A percentile compares a stretch with the other conserved stretches of the same genome.
Evolutionary conservation across 2,888 invertebrate species (phyloP).

Genomic region (Rhagonycha lutea): DNA sequence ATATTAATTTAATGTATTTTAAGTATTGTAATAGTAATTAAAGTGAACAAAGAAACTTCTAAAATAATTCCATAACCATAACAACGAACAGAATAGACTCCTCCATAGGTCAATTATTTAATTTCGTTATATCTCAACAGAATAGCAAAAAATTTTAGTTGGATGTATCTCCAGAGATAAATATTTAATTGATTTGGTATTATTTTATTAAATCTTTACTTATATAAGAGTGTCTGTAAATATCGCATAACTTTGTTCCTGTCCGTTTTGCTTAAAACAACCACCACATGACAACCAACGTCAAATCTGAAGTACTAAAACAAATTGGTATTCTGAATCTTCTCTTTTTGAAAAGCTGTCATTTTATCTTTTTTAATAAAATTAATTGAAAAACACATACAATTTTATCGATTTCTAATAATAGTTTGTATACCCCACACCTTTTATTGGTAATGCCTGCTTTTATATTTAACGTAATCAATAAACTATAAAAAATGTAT

Average conservation of each 20-base stretch:
- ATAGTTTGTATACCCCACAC: conserved; percentile 15
- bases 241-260: background rate
- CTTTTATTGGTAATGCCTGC: conserved; percentile 7
- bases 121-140: background rate
- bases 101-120: background rate
- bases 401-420: conserved; percentile 11
- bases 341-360: background rate
- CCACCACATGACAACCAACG: background rate
- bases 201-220: background rate
- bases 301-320: background rate
- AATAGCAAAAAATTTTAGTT: background rate
- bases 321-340: background rate
- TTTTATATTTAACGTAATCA: conserved; percentile 15
- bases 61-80: background rate
- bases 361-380: background rate
- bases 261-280: background rate
- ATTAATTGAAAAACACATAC: background rate
- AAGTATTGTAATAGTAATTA: background rate
- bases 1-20: background rate
- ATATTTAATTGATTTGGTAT: background rate
- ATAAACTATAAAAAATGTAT: conserved; percentile 17
- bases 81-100: background rate
- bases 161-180: background rate
- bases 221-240: background rate
- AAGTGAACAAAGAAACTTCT: background rate